Conservation (phyloP, 2,888 invertebrate genomes). For the Autographa pulchrina region DNA sequence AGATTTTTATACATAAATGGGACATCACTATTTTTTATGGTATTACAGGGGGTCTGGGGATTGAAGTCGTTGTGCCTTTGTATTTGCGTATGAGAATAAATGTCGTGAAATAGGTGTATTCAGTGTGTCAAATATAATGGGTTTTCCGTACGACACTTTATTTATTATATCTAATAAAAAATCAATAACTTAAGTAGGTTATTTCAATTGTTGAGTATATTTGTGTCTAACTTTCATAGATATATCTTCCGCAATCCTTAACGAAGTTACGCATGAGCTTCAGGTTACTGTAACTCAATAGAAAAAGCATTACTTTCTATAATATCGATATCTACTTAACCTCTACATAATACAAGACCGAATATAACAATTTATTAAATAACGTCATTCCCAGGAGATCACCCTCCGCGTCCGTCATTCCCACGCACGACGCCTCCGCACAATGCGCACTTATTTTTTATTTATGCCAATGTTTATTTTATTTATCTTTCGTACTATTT, state of each 20-base stretch:
- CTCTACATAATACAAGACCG: conserved; percentile 6
- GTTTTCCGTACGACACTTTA: not conserved
- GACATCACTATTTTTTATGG: conserved; percentile 59
- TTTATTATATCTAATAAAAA: too few species aligned
- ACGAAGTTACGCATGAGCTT: not conserved
- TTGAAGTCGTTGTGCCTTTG: not conserved
- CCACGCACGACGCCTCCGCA: conserved; percentile 66
- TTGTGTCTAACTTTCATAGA: too few species aligned
- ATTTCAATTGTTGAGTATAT: too few species aligned
- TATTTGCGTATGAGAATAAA: not conserved
- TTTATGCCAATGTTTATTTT: conserved; percentile 73
- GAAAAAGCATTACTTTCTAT: not conserved
- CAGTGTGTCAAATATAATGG: not conserved
- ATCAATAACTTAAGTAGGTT: too few species aligned
- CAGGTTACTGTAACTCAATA: not conserved
- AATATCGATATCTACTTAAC: conserved; percentile 19
- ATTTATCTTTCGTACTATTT: conserved; percentile 66
- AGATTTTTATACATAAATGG: conserved; percentile 58
- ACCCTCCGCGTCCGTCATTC: conserved; percentile 67
- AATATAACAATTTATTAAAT: conserved; percentile 43
- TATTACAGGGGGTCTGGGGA: conserved; percentile 16
- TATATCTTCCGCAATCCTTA: not conserved
- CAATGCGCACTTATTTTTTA: conserved; percentile 69
- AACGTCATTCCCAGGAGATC: conserved; percentile 51
- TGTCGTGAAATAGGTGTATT: not conserved